A percentile compares a stretch with the other conserved stretches of the same genome.
phyloP scores from a whole-genome alignment of 2,113 vertebrate genomes.

The Garra rufa region DNA sequence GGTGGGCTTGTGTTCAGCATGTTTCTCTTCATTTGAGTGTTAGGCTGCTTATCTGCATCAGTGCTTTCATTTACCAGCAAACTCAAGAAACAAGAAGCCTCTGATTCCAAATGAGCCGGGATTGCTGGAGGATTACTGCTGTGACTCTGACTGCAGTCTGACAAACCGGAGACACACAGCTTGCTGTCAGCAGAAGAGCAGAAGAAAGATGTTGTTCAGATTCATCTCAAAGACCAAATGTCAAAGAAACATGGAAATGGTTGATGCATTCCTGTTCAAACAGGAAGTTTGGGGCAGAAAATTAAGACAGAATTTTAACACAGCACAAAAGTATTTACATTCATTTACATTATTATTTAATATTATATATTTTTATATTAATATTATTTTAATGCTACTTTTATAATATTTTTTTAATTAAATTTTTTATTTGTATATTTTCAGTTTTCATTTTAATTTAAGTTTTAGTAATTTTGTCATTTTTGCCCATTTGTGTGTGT shows the following conservation, averaged over 20 bases:
- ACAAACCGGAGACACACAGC: background rate
- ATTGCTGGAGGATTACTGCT: constrained; percentile 12
- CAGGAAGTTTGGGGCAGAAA: no score
- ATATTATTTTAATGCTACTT: background rate
- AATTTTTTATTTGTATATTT: no score
- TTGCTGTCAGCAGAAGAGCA: no score
- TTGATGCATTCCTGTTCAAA: no score
- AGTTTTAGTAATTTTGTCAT: no score
- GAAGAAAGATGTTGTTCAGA: no score
- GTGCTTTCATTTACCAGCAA: constrained; percentile 46
- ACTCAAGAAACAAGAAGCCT: constrained; percentile 34
- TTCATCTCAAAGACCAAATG: background rate
- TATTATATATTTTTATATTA: no score
- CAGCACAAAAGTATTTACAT: no score
- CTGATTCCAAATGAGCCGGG: constrained; percentile 24
- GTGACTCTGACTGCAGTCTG: background rate
- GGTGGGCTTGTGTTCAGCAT: constrained; percentile 45
- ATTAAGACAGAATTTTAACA: no score
- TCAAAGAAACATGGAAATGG: background rate
- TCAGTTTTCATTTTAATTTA: background rate
- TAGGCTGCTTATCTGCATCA: constrained; percentile 54
- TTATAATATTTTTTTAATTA: no score
- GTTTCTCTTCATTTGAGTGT: constrained; percentile 49
- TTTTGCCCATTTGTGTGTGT: background rate
- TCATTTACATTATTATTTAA: no score